Conservation (phyloP, 2,888 invertebrate genomes). For the Halocaridina rubra region DNA sequence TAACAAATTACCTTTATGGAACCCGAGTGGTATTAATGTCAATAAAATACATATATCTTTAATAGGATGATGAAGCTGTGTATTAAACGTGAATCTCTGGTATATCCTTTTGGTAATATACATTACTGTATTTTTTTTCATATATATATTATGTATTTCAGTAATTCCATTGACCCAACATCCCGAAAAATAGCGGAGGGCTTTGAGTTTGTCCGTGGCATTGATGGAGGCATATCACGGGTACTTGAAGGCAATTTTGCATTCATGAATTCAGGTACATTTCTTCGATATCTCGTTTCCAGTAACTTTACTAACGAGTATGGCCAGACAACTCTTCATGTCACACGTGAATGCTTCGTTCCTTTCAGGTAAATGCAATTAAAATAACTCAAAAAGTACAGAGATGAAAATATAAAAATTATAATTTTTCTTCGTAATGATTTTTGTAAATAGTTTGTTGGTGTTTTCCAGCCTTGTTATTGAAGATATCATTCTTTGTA, state of each 20-base stretch:
- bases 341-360: constrained; percentile 60
- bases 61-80: too few relatives aligned
- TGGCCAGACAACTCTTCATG: constrained; percentile 54
- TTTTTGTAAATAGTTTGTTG: too few relatives aligned
- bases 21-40: too few relatives aligned
- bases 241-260: constrained; percentile 54
- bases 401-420: too few relatives aligned
- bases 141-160: neutral
- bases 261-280: constrained; percentile 63
- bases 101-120: too few relatives aligned
- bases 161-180: constrained; percentile 58
- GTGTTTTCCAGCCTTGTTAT: too few relatives aligned
- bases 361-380: constrained; percentile 50
- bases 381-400: too few relatives aligned
- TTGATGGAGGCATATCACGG: constrained; percentile 38
- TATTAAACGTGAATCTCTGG: too few relatives aligned
- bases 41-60: too few relatives aligned
- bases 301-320: constrained; percentile 57
- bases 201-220: constrained; percentile 52
- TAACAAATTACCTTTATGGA: too few relatives aligned
- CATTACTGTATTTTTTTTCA: neutral
- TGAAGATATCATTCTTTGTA: too few relatives aligned
- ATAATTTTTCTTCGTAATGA: too few relatives aligned
- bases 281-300: constrained; percentile 54
- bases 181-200: constrained; percentile 51